Evolutionary conservation across 1,140 invertebrate species (phyloP).

Genomic region (Tetraneura akinire): DNA sequence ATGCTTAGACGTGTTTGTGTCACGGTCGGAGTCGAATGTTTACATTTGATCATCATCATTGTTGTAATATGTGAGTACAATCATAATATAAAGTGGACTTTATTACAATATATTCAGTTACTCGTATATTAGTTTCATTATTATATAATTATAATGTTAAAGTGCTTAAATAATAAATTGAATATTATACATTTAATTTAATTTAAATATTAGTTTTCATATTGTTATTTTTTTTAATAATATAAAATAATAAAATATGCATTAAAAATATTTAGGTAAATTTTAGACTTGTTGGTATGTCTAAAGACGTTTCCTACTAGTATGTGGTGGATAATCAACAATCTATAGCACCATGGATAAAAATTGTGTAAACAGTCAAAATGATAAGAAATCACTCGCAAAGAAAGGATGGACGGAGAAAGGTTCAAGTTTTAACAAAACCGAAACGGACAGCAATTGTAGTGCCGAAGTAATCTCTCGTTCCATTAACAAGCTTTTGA

Average conservation of each 20-base stretch:
- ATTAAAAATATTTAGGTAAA: neutral
- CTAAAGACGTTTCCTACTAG: slow-evolving; percentile 15
- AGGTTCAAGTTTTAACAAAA: slow-evolving; percentile 34
- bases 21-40: slow-evolving; percentile 29
- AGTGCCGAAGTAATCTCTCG: neutral
- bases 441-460: neutral
- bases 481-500: slow-evolving; percentile 2
- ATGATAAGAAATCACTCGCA: slow-evolving; percentile 5
- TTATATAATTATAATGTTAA: neutral
- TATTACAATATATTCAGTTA: neutral
- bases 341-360: neutral
- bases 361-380: neutral
- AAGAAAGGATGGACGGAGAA: slow-evolving; percentile 32
- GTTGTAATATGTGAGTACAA: slow-evolving; percentile 28
- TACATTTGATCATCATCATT: neutral
- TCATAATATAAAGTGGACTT: no score
- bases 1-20: slow-evolving; percentile 43
- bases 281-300: neutral
- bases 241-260: neutral
- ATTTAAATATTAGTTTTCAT: no score
- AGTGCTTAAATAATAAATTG: neutral
- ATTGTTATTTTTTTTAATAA: no score
- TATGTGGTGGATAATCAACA: neutral
- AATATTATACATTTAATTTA: neutral
- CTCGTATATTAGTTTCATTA: neutral